Percentiles rank a stretch among this genome's conserved stretches.
phyloP scores from a whole-genome alignment of 2,888 invertebrate genomes.

The Nesidiocoris tenuis region DNA sequence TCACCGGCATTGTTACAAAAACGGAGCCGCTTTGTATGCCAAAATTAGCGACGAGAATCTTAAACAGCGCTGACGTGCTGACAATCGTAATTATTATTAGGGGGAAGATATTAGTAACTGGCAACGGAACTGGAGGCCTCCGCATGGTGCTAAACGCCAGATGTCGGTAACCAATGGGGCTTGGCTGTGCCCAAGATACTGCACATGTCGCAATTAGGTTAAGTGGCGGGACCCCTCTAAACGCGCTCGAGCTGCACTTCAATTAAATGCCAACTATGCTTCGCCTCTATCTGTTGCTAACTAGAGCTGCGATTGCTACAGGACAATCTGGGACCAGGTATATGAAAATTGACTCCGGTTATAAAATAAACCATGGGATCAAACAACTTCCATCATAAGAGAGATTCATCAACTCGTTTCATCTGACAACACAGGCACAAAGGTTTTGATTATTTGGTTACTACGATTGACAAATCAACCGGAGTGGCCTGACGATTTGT shows the following conservation, averaged over 20 bases:
- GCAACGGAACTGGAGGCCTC: background rate
- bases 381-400: too few species aligned
- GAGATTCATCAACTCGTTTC: too few species aligned
- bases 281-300: constrained; percentile 4
- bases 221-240: constrained; percentile 7
- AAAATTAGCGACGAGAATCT: too few species aligned
- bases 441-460: too few species aligned
- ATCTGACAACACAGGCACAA: too few species aligned
- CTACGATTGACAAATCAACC: too few species aligned
- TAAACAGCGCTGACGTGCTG: background rate
- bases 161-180: constrained; percentile 8
- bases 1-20: too few species aligned
- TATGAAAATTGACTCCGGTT: too few species aligned
- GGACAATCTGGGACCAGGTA: too few species aligned
- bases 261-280: constrained; percentile 14
- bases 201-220: constrained; percentile 31
- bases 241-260: constrained; percentile 23
- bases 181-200: constrained; percentile 19
- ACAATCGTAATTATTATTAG: background rate
- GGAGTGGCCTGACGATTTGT: too few species aligned
- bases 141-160: background rate
- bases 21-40: too few species aligned
- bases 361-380: too few species aligned
- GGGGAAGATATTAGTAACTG: background rate
- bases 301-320: constrained; percentile 19